These are phyloP conservation scores for Euclidia mi DNA, from an alignment of 2,888 invertebrate genomes.

Conservation along the genomic window DNA sequence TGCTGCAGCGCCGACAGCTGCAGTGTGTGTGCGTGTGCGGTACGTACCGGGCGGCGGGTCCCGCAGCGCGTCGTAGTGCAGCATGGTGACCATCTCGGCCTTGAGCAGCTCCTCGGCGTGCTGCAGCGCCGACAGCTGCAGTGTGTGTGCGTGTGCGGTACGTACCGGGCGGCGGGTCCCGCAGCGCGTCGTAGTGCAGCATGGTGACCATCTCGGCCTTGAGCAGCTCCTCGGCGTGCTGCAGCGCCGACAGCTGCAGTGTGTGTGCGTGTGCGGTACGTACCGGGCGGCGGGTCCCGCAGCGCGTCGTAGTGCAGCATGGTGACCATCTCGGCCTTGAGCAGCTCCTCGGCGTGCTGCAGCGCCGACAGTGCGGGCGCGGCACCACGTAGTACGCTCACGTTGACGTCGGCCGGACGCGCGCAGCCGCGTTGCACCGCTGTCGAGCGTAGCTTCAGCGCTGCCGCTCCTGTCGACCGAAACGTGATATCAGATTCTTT, in stretches of 20 bases:
- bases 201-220: no score
- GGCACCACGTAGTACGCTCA: conserved; percentile 94
- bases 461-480: conserved; percentile 73
- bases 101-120: no score
- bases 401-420: conserved; percentile 96
- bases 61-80: no score
- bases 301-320: conserved; percentile 98
- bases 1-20: no score
- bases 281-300: conserved; percentile 91
- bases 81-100: no score
- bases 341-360: conserved; percentile 98
- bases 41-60: no score
- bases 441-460: conserved; percentile 93
- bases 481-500: no score
- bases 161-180: no score
- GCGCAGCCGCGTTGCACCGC: conserved; percentile 96
- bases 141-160: no score
- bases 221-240: not conserved
- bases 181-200: no score
- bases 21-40: no score
- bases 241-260: not conserved
- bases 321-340: conserved; percentile 98
- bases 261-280: not conserved
- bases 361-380: conserved; percentile 94
- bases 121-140: no score